Conservation (phyloP, 2,888 invertebrate genomes). For the Merodon equestris region DNA sequence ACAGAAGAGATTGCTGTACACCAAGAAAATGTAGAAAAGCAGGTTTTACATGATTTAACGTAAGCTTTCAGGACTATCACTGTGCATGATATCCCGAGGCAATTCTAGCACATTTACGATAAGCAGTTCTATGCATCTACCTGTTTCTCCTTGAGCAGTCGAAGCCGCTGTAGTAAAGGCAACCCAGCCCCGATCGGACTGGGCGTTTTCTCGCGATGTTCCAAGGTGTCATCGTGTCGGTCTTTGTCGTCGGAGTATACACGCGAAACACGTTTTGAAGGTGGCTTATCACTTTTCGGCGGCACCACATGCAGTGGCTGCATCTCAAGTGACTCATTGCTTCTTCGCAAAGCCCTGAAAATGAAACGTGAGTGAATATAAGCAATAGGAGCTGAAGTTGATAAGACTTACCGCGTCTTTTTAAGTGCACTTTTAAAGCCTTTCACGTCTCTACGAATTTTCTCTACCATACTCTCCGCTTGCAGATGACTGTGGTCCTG, state of each 20-base stretch:
- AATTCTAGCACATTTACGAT: constrained; percentile 42
- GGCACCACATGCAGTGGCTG: constrained; percentile 81
- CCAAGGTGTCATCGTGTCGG: constrained; percentile 79
- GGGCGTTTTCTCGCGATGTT: constrained; percentile 80
- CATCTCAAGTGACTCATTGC: constrained; percentile 85
- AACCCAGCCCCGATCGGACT: constrained; percentile 92
- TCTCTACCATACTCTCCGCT: constrained; percentile 89
- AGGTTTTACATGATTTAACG: constrained; percentile 40
- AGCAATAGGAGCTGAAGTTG: background rate
- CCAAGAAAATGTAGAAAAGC: constrained; percentile 34
- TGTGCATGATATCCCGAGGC: constrained; percentile 55
- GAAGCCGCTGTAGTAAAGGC: constrained; percentile 87
- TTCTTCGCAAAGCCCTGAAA: constrained; percentile 72
- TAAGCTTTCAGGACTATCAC: constrained; percentile 50
- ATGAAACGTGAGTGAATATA: constrained; percentile 1
- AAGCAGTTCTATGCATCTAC: constrained; percentile 77
- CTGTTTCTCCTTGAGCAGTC: constrained; percentile 91
- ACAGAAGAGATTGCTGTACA: constrained; percentile 54
- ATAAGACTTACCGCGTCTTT: constrained; percentile 80
- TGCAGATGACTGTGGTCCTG: constrained; percentile 80
- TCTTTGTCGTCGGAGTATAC: constrained; percentile 87
- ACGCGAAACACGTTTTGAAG: constrained; percentile 86
- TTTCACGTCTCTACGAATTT: constrained; percentile 91
- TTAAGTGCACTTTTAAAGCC: constrained; percentile 82
- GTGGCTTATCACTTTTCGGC: constrained; percentile 80